phyloP scores from a whole-genome alignment of 2,888 invertebrate species.

The Agrilus cyanescens region DNA sequence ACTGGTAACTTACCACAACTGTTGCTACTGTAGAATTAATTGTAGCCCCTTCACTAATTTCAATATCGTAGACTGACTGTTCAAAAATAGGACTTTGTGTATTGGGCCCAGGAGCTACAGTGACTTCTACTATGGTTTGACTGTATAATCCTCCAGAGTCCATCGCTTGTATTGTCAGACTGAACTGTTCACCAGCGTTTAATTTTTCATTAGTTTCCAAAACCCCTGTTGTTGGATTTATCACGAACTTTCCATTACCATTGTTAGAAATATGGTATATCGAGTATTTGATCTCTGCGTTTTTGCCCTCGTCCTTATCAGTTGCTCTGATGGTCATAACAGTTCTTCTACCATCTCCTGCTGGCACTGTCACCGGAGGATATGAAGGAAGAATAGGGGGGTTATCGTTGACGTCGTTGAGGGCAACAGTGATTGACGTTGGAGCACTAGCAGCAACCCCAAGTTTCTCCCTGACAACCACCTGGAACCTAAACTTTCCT shows the following conservation, averaged over 20 bases:
- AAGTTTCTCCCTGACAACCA: slow-evolving; percentile 71
- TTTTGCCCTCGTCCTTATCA: slow-evolving; percentile 77
- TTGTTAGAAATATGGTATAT: slow-evolving; percentile 88
- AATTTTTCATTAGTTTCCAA: slow-evolving; percentile 66
- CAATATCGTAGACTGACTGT: slow-evolving; percentile 71
- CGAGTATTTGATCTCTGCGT: slow-evolving; percentile 70
- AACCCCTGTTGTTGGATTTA: slow-evolving; percentile 66
- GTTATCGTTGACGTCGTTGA: slow-evolving; percentile 80
- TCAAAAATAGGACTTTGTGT: slow-evolving; percentile 72
- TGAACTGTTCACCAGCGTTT: slow-evolving; percentile 79
- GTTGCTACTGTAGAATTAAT: slow-evolving; percentile 76
- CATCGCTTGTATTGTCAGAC: slow-evolving; percentile 73
- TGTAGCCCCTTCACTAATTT: slow-evolving; percentile 81
- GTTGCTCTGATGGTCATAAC: slow-evolving; percentile 50
- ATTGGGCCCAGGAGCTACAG: slow-evolving; percentile 73
- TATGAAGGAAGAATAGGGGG: slow-evolving; percentile 70
- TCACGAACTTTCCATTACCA: slow-evolving; percentile 74
- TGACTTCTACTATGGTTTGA: slow-evolving; percentile 77
- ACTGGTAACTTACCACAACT: slow-evolving; percentile 45
- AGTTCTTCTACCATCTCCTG: slow-evolving; percentile 38
- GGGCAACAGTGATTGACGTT: slow-evolving; percentile 59
- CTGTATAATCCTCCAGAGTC: slow-evolving; percentile 70
- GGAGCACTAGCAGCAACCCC: slow-evolving; percentile 75
- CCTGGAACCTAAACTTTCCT: slow-evolving; percentile 75
- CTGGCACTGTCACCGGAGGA: slow-evolving; percentile 69